A percentile compares a stretch with the other conserved stretches of the same genome.
These are phyloP conservation scores for Tupaia tana DNA, from an alignment of 2,113 vertebrate species.

Conservation along the genomic window DNA sequence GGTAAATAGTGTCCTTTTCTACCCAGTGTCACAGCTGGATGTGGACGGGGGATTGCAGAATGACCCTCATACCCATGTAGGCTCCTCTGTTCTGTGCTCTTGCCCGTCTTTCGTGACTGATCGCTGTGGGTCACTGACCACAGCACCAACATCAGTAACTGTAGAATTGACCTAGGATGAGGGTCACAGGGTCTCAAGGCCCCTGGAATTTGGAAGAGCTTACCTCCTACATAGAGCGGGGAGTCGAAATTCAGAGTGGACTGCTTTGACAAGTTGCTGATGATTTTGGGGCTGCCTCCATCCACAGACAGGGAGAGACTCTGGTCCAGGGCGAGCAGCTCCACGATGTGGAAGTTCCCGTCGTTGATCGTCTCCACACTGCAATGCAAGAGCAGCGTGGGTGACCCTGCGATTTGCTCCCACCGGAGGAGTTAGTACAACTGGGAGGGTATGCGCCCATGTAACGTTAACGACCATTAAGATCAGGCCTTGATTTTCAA, in stretches of 20 bases:
- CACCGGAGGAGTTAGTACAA: background rate
- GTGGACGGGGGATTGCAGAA: background rate
- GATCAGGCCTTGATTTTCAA: background rate
- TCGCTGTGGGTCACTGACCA: background rate
- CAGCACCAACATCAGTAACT: background rate
- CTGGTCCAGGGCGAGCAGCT: conserved; percentile 94
- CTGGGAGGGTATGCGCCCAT: background rate
- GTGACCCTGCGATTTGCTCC: background rate
- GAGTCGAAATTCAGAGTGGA: conserved; percentile 94
- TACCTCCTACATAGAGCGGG: conserved; percentile 97
- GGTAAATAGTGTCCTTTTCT: background rate
- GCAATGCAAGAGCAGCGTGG: conserved; percentile 70
- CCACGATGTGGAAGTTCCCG: conserved; percentile 96
- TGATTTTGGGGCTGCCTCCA: conserved; percentile 96
- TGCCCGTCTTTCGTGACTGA: background rate
- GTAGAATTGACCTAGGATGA: background rate
- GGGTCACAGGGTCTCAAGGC: background rate
- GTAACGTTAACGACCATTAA: background rate
- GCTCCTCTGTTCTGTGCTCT: background rate
- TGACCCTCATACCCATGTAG: background rate
- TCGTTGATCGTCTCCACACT: conserved; percentile 99
- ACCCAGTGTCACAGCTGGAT: background rate
- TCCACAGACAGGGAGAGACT: conserved; percentile 95
- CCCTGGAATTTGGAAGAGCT: conserved; percentile 64
- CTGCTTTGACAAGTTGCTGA: conserved; percentile 95